Evolutionary conservation across 1,140 invertebrate genomes (phyloP).

Genomic region (Dendroctonus valens): DNA sequence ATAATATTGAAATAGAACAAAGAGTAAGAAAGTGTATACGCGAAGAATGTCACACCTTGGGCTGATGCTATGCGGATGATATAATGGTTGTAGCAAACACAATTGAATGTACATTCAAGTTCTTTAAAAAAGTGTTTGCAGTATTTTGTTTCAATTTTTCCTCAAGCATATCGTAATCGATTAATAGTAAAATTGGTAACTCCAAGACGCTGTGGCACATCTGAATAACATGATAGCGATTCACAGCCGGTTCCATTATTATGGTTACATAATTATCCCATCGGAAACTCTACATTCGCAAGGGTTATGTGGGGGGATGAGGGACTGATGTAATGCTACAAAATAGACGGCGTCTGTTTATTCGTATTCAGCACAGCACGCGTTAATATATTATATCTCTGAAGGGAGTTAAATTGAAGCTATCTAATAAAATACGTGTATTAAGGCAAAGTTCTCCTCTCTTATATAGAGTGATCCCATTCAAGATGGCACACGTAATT

Average conservation of each 20-base stretch:
- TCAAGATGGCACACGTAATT: background rate
- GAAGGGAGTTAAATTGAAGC: slow-evolving; percentile 22
- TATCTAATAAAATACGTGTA: slow-evolving; percentile 24
- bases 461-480: slow-evolving; percentile 4
- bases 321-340: background rate
- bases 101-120: too few relatives aligned
- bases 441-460: slow-evolving; percentile 10
- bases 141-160: too few relatives aligned
- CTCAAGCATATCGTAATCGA: too few relatives aligned
- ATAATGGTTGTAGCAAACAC: too few relatives aligned
- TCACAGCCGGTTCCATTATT: slow-evolving; percentile 1
- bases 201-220: too few relatives aligned
- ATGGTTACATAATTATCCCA: slow-evolving; percentile 10
- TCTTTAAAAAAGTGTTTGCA: too few relatives aligned
- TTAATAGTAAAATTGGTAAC: too few relatives aligned
- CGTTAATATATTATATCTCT: slow-evolving; percentile 24
- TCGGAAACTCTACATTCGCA: background rate
- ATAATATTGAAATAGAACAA: too few relatives aligned
- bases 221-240: too few relatives aligned
- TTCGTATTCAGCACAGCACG: slow-evolving; percentile 16
- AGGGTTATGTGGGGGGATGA: background rate
- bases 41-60: too few relatives aligned
- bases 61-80: too few relatives aligned
- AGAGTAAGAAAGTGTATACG: too few relatives aligned
- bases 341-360: slow-evolving; percentile 11